A percentile compares a stretch with the other conserved stretches of the same genome.
Conservation (phyloP, 2,113 vertebrate species). For the Trochalopteron elliotii region DNA sequence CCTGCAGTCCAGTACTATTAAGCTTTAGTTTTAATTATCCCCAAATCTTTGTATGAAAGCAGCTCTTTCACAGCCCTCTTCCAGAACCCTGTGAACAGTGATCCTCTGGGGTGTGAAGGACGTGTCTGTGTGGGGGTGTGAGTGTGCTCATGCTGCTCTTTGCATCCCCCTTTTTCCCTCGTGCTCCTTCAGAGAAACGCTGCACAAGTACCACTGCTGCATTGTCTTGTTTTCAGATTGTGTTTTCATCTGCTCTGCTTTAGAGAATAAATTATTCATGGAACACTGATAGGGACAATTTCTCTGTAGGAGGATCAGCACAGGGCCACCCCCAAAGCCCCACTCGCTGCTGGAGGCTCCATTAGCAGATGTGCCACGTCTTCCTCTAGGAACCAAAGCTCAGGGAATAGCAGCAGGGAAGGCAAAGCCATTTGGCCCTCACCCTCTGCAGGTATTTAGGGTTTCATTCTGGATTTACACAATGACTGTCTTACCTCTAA, state of each 20-base stretch:
- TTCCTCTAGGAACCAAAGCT: background rate
- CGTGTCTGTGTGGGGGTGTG: background rate
- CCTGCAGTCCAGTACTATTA: background rate
- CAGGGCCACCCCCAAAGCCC: background rate
- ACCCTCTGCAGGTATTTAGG: background rate
- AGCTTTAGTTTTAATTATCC: background rate
- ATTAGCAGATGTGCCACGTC: background rate
- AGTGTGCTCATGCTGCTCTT: background rate
- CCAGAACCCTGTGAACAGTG: background rate
- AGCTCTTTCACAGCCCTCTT: background rate
- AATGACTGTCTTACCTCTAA: background rate
- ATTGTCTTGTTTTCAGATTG: background rate
- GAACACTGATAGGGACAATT: background rate
- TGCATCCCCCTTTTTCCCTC: background rate
- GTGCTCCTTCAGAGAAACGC: accelerated
- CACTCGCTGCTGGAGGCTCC: background rate
- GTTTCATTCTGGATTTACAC: background rate
- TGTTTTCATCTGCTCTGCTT: background rate
- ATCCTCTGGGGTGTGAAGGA: background rate
- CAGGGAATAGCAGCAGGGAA: background rate
- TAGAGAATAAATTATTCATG: background rate
- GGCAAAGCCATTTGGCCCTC: background rate
- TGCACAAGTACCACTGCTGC: background rate
- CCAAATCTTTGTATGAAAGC: background rate
- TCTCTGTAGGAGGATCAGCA: background rate